Base-by-base conservation (phyloP, 2,113 vertebrate genomes). In the Oceanodroma tethys region DNA sequence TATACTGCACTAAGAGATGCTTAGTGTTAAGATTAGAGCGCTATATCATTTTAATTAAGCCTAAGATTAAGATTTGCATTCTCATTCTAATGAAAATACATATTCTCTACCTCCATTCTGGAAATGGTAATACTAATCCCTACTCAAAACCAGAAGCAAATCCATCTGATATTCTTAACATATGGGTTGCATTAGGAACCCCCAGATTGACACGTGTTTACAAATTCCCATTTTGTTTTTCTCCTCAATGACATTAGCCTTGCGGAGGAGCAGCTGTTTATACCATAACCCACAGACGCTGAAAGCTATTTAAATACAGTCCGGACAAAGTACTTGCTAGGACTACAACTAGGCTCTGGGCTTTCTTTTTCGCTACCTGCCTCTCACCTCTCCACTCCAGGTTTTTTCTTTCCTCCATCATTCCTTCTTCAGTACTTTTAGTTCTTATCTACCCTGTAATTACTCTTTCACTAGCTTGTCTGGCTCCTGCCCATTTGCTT, bases 291-390 rank as follows among this genome's bases (percentile, higher is more conserved):
- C 56, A 67, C 38, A 81, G 58, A 88, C n/a, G 75, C 25, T 26
- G 59, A 84, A 89, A 90, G 32, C 56, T 72, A 55, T 91, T 93
- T 92, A 82, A 88, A 93, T 80, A 76, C 6, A 88, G 58, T 47
- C 75, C 8, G 6, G 30, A 90, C 50, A 58, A 88, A 63, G 29
- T 59, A 47, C 56, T 75, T 72, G 18, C 43, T 76, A 42, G 38
- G 29, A 63, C n/a, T 63, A 71, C 40, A 50, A 3, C 38, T 9
- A 73, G 20, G 21, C 42, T 84, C 59, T 30, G 47, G 47, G 13
- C 32, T 90, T 62, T 22, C n/a, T 62, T 27, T 83, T 78, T 81
- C 29, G 11, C 21, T n/a, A 4, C 60, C 68, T 71, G 32, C 32
- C 47, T 74, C 55, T 84, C 19, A 66, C 7, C 15, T 79, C n/a